A percentile compares a stretch with the other conserved stretches of the same genome.
Evolutionary conservation across 2,888 invertebrate species (phyloP).

Genomic region (Cephus spinipes): DNA sequence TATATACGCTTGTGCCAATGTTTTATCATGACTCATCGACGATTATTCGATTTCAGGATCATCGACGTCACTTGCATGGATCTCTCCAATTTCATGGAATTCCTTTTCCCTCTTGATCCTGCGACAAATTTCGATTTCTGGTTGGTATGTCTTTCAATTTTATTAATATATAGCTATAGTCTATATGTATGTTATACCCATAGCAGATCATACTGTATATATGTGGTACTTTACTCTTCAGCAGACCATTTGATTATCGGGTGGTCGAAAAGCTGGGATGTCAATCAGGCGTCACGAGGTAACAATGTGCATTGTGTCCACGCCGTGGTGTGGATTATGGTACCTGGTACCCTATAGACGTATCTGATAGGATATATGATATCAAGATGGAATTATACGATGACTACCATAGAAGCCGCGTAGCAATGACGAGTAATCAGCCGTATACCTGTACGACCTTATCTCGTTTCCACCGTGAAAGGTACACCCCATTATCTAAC

Average conservation of each 20-base stretch:
- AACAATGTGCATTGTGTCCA: conserved; percentile 51
- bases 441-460: neutral
- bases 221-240: neutral
- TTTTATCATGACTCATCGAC: neutral
- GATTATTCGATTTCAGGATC: neutral
- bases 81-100: neutral
- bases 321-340: conserved; percentile 43
- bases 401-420: conserved; percentile 42
- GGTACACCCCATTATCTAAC: conserved; percentile 3
- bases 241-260: neutral
- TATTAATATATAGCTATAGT: neutral
- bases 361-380: conserved; percentile 50
- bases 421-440: conserved; percentile 40
- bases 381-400: conserved; percentile 47
- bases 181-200: neutral
- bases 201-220: neutral
- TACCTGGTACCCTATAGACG: conserved; percentile 47
- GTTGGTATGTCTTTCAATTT: neutral
- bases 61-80: neutral
- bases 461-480: neutral
- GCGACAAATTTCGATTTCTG: neutral
- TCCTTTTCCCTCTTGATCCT: neutral
- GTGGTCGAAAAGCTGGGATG: conserved; percentile 32
- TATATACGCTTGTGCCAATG: neutral
- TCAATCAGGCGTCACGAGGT: conserved; percentile 50